These are phyloP conservation scores for Beroe ovata DNA, from an alignment of 37 sponge, comb jelly and placozoan species.

Conservation along the genomic window DNA sequence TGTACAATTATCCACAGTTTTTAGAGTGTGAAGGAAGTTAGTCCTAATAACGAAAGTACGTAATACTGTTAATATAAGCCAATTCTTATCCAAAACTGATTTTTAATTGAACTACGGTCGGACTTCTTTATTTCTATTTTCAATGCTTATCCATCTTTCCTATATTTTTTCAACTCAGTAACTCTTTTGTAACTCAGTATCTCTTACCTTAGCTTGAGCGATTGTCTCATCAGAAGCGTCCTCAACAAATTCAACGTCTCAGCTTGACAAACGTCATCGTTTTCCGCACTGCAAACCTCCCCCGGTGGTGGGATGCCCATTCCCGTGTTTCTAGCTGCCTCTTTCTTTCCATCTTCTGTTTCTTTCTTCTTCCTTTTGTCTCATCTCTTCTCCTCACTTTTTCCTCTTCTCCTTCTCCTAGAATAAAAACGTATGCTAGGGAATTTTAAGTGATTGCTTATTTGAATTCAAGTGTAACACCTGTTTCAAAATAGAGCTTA, in stretches of 20 bases:
- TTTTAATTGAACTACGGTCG: conserved; percentile 5
- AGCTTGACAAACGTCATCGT: conserved; percentile 26
- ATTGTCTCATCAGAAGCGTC: background rate
- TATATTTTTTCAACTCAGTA: conserved; percentile 3
- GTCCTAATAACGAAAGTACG: background rate
- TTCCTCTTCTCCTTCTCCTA: conserved; percentile 24
- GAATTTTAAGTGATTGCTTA: background rate
- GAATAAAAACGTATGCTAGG: background rate
- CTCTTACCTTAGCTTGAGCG: conserved; percentile 15
- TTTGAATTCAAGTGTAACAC: conserved; percentile 10
- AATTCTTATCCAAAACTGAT: conserved; percentile 4
- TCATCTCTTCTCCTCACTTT: conserved; percentile 4
- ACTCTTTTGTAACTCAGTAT: conserved; percentile 3
- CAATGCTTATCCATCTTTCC: conserved; percentile 5
- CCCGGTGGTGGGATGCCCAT: conserved; percentile 4
- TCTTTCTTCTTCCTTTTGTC: conserved; percentile 14
- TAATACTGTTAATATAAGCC: background rate
- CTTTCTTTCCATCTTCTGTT: background rate
- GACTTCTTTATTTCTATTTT: background rate
- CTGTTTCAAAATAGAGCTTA: conserved; percentile 3
- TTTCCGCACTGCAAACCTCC: conserved; percentile 38
- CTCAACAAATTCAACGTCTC: conserved; percentile 18
- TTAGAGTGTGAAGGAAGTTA: conserved; percentile 5
- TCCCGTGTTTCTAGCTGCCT: background rate
- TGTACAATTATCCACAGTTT: conserved; percentile 4